A percentile compares a stretch with the other conserved stretches of the same genome.
Conservation (phyloP, 2,888 invertebrate genomes). For the Catotricha subobsoleta region DNA sequence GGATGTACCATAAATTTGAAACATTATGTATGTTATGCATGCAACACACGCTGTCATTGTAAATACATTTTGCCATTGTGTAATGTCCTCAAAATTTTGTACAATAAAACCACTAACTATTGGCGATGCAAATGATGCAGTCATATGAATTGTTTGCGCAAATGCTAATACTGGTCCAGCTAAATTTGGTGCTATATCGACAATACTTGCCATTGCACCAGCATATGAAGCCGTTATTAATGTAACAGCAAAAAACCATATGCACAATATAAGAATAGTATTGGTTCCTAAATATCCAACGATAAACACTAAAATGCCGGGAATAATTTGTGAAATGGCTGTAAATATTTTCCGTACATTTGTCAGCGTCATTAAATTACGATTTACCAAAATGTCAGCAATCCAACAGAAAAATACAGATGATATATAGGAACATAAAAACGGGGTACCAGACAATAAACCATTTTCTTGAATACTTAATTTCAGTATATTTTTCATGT, state of each 20-base stretch:
- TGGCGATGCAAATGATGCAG: slow-evolving; percentile 51
- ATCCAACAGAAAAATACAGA: slow-evolving; percentile 51
- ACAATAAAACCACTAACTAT: slow-evolving; percentile 42
- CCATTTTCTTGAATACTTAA: slow-evolving; percentile 54
- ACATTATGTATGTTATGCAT: slow-evolving; percentile 41
- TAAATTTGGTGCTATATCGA: slow-evolving; percentile 61
- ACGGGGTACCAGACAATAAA: slow-evolving; percentile 45
- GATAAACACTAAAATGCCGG: slow-evolving; percentile 41
- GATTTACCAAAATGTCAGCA: slow-evolving; percentile 42
- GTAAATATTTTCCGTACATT: slow-evolving; percentile 51
- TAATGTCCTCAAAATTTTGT: slow-evolving; percentile 30
- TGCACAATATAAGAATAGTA: slow-evolving; percentile 35
- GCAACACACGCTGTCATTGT: slow-evolving; percentile 40
- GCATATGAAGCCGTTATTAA: slow-evolving; percentile 54
- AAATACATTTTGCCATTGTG: slow-evolving; percentile 47
- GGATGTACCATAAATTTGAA: slow-evolving; percentile 47
- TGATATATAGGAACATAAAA: slow-evolving; percentile 49
- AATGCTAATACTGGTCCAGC: slow-evolving; percentile 55
- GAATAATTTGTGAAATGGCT: slow-evolving; percentile 47
- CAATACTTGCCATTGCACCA: slow-evolving; percentile 57
- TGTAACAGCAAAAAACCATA: slow-evolving; percentile 52
- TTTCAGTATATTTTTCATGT: slow-evolving; percentile 49
- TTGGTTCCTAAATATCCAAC: slow-evolving; percentile 47
- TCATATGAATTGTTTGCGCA: slow-evolving; percentile 62
- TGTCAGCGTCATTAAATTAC: slow-evolving; percentile 38